Percentiles rank a stretch among this genome's conserved stretches.
phyloP scores from a whole-genome alignment of 2,797 vertebrate genomes.

The Siniperca scherzeri region DNA sequence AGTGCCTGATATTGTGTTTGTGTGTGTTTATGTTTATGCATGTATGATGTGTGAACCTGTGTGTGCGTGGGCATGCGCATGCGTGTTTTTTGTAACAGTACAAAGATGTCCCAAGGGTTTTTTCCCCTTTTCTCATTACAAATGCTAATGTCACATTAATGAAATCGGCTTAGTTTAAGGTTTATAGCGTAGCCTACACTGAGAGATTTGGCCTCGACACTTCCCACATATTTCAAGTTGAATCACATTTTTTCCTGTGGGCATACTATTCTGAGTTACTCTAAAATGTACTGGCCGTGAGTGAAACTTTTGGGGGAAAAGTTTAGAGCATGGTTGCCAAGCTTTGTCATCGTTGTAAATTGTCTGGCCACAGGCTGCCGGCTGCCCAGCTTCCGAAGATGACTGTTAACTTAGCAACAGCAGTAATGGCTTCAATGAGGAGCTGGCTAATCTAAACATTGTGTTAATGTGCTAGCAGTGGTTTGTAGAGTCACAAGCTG shows the following conservation, averaged over 20 bases:
- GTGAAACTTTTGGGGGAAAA: constrained; percentile 65
- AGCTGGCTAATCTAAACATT: constrained; percentile 78
- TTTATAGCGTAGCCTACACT: constrained; percentile 81
- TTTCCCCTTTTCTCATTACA: constrained; percentile 81
- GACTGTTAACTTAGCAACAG: constrained; percentile 65
- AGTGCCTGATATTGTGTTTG: constrained; percentile 57
- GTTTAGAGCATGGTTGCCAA: constrained; percentile 61
- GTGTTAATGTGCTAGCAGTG: constrained; percentile 75
- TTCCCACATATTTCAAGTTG: constrained; percentile 81
- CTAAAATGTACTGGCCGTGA: constrained; percentile 56
- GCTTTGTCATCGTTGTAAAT: constrained; percentile 64
- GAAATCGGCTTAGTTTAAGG: constrained; percentile 85
- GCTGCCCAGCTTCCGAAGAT: constrained; percentile 46
- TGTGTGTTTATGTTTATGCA: constrained; percentile 35
- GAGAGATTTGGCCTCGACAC: constrained; percentile 81
- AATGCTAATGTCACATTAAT: constrained; percentile 87
- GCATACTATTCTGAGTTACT: constrained; percentile 67
- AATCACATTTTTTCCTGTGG: constrained; percentile 73
- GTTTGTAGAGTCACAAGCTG: constrained; percentile 82
- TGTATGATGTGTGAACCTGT: constrained; percentile 8
- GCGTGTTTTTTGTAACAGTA: constrained; percentile 67
- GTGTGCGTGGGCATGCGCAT: constrained; percentile 28
- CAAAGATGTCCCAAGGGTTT: constrained; percentile 79
- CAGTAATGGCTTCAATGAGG: constrained; percentile 70
- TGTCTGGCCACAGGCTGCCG: constrained; percentile 55